Conservation (phyloP, 2,888 invertebrate genomes). For the Stenolophus ochropezus region DNA sequence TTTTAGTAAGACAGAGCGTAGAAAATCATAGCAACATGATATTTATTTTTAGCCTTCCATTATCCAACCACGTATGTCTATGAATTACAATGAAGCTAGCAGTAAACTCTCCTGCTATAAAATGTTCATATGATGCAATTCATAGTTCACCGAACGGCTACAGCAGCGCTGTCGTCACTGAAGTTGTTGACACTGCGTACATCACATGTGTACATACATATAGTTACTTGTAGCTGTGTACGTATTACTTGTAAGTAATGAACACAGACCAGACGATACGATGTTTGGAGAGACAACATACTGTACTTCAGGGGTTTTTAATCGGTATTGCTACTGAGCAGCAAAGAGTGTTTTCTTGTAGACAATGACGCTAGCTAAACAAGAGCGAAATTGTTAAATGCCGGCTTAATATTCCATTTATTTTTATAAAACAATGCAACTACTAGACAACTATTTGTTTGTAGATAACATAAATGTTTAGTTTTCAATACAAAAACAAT, state of each 20-base stretch:
- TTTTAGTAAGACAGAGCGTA: neutral
- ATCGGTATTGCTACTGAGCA: neutral
- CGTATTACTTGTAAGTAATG: slow-evolving; percentile 3
- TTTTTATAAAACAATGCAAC: too few relatives aligned
- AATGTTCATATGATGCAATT: slow-evolving; percentile 19
- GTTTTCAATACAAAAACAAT: too few relatives aligned
- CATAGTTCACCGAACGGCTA: slow-evolving; percentile 5
- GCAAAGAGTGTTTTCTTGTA: neutral
- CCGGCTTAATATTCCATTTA: too few relatives aligned
- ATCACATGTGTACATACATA: slow-evolving; percentile 9
- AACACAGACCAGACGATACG: slow-evolving; percentile 5
- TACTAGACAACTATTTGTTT: too few relatives aligned
- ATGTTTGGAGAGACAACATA: slow-evolving; percentile 3
- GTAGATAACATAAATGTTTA: too few relatives aligned
- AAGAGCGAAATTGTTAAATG: neutral
- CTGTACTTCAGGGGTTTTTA: neutral
- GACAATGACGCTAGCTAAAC: neutral
- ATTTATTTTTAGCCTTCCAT: neutral
- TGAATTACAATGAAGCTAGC: neutral
- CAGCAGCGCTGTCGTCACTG: neutral
- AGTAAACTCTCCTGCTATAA: slow-evolving; percentile 3
- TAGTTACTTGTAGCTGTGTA: slow-evolving; percentile 8
- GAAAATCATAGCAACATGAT: neutral
- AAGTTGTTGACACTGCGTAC: slow-evolving; percentile 9
- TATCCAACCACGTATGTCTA: neutral